Percentiles rank a stretch among this genome's conserved stretches.
phyloP scores from a whole-genome alignment of 2,888 invertebrate genomes.

The Lottia scabra region DNA sequence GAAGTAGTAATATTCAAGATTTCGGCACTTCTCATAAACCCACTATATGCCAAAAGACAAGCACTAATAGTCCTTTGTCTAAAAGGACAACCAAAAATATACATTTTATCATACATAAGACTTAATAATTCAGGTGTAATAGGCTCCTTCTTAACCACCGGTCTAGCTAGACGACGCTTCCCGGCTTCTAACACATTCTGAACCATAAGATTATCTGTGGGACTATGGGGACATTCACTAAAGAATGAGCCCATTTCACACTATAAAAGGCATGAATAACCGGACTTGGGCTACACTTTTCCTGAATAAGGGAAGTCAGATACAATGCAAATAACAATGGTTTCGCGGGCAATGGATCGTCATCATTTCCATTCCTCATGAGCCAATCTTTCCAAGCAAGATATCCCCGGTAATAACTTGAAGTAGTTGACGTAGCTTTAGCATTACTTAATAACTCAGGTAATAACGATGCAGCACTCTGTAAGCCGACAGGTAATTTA shows the following conservation, averaged over 20 bases:
- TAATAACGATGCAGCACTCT: neutral
- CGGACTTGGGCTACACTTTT: conserved; percentile 6
- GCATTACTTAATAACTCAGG: neutral
- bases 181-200: conserved; percentile 7
- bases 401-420: conserved; percentile 3
- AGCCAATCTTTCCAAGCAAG: conserved; percentile 11
- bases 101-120: neutral
- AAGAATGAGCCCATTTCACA: conserved; percentile 18
- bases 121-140: neutral
- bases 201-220: conserved; percentile 7
- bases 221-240: neutral
- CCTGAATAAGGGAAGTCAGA: conserved; percentile 11
- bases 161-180: neutral
- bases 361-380: neutral
- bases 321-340: conserved; percentile 13
- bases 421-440: neutral
- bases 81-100: no score
- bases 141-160: neutral
- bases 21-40: no score
- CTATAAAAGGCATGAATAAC: conserved; percentile 15
- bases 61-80: no score
- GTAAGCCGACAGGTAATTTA: conserved; percentile 4
- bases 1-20: no score
- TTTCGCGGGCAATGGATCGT: conserved; percentile 14
- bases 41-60: no score